Conservation (phyloP, 2,797 vertebrate genomes). For the Oreochromis mossambicus region DNA sequence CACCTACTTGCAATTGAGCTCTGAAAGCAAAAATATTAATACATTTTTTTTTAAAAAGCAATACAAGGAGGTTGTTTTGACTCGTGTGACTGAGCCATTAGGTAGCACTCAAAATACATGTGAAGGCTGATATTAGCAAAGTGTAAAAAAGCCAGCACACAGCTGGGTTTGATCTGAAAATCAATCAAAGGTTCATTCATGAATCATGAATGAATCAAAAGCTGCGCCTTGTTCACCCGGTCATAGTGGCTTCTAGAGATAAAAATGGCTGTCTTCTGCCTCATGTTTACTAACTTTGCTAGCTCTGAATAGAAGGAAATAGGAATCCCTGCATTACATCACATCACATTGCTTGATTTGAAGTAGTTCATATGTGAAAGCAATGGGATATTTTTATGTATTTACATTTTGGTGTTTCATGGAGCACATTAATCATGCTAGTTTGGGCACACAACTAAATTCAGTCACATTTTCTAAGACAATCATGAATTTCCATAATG, state of each 20-base stretch:
- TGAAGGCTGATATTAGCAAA: not conserved
- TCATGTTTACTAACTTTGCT: not conserved
- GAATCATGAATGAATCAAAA: not conserved
- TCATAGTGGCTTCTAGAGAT: not conserved
- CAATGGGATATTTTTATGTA: not conserved
- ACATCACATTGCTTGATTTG: not conserved
- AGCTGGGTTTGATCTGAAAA: not conserved
- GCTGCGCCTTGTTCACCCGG: not conserved
- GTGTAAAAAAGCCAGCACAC: not conserved
- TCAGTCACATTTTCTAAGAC: accelerated
- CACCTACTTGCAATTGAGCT: not conserved
- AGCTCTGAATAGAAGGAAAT: not conserved
- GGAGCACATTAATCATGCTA: not conserved
- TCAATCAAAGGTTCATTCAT: not conserved
- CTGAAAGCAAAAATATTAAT: not conserved
- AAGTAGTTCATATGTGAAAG: not conserved
- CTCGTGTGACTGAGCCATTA: accelerated
- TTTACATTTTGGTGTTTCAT: not conserved
- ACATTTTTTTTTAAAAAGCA: accelerated
- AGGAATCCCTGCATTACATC: not conserved
- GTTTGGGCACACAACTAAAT: not conserved
- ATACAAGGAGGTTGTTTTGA: not conserved
- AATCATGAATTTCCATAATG: not conserved
- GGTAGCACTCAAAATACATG: not conserved
- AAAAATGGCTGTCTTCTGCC: not conserved